phyloP scores from a whole-genome alignment of 2,797 vertebrate genomes.

The Tauraco hartlaubi region DNA sequence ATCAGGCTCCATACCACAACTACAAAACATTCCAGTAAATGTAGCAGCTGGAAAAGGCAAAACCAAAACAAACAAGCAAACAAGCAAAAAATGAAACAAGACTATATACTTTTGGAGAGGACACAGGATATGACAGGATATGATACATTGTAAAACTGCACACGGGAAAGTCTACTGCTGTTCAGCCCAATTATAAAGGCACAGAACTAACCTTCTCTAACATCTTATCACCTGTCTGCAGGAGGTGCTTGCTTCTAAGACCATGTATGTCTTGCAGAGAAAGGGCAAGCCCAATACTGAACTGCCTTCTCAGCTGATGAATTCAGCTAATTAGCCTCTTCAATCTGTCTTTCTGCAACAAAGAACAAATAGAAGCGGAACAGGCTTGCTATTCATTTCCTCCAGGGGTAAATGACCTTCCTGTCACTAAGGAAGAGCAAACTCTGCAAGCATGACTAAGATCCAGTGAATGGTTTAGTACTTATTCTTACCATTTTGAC shows the following conservation, averaged over 20 bases:
- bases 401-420: constrained; percentile 56
- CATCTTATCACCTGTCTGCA: constrained; percentile 28
- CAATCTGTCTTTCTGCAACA: constrained; percentile 33
- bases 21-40: not conserved
- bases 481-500: constrained; percentile 36
- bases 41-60: not conserved
- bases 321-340: constrained; percentile 58
- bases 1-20: not conserved
- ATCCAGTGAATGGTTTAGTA: constrained; percentile 31
- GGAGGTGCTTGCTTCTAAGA: constrained; percentile 17
- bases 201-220: not conserved
- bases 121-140: not conserved
- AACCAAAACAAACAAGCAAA: not conserved
- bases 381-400: constrained; percentile 45
- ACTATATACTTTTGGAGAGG: not conserved
- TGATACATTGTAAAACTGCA: not conserved
- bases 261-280: not conserved
- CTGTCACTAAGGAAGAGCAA: constrained; percentile 43
- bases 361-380: constrained; percentile 20
- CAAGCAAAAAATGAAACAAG: not conserved
- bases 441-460: constrained; percentile 24
- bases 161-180: not conserved
- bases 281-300: not conserved
- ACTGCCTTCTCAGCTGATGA: constrained; percentile 36
- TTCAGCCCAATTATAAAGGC: not conserved